These are phyloP conservation scores for Lagopus leucura DNA, from an alignment of 2,113 vertebrate genomes.

Conservation along the genomic window DNA sequence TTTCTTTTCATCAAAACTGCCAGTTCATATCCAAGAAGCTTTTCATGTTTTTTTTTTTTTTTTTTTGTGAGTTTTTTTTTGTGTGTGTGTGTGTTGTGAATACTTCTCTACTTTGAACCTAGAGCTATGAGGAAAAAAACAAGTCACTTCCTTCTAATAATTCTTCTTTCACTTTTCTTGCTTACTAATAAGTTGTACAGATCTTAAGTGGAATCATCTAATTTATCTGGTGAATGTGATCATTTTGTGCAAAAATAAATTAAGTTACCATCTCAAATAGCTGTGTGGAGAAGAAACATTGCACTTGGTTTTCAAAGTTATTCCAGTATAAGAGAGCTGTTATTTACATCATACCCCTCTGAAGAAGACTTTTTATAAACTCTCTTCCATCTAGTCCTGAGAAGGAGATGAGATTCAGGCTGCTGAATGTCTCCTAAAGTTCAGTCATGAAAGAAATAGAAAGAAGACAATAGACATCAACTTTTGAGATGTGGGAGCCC, in stretches of 20 bases:
- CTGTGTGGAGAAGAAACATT: background rate
- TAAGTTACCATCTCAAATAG: background rate
- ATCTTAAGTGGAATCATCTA: background rate
- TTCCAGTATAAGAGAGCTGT: background rate
- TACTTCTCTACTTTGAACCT: background rate
- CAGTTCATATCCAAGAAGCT: background rate
- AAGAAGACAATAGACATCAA: accelerated
- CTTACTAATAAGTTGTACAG: background rate
- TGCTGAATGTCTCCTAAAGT: background rate
- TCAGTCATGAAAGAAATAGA: background rate
- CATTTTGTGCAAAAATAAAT: background rate
- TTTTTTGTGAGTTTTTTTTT: background rate
- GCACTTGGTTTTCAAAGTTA: background rate
- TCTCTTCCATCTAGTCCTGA: background rate
- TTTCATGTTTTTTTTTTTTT: background rate
- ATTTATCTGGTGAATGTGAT: background rate
- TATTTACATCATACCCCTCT: background rate
- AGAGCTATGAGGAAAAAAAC: background rate
- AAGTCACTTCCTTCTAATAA: background rate
- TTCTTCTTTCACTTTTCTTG: background rate
- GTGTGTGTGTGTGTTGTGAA: background rate
- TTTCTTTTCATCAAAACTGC: background rate
- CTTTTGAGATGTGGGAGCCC: background rate
- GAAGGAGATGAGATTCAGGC: background rate
- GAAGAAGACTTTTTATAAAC: background rate